These are phyloP conservation scores for Ptychochromis oligacanthus DNA, from an alignment of 2,113 vertebrate species.

Conservation along the genomic window DNA sequence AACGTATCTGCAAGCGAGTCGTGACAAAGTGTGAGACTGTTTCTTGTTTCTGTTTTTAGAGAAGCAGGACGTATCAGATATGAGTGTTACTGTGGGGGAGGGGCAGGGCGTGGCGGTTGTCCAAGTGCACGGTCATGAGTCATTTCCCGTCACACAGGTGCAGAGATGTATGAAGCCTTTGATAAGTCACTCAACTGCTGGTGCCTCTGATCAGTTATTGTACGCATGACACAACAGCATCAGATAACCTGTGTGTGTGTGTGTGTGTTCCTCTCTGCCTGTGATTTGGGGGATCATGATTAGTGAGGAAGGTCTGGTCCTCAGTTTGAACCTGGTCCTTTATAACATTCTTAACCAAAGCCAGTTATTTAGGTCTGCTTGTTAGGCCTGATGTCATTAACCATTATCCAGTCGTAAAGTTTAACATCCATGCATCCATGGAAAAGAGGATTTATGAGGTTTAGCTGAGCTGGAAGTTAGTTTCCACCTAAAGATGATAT, in stretches of 20 bases:
- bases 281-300: not conserved
- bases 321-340: not conserved
- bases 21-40: not conserved
- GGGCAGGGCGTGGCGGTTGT: not conserved
- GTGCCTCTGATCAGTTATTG: not conserved
- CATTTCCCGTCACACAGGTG: not conserved
- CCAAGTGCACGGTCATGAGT: not conserved
- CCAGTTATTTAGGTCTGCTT: not conserved
- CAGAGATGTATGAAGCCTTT: not conserved
- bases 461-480: not conserved
- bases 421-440: no score
- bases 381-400: no score
- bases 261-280: not conserved
- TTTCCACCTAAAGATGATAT: rapidly evolving
- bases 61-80: not conserved
- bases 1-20: no score
- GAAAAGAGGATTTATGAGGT: no score
- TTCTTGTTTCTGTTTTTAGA: not conserved
- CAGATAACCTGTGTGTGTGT: not conserved
- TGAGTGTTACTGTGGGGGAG: not conserved
- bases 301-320: not conserved
- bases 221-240: not conserved
- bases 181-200: not conserved
- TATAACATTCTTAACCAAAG: not conserved
- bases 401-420: no score